Evolutionary conservation across 2,797 vertebrate species (phyloP).

Genomic region (Centropyge bicolor): DNA sequence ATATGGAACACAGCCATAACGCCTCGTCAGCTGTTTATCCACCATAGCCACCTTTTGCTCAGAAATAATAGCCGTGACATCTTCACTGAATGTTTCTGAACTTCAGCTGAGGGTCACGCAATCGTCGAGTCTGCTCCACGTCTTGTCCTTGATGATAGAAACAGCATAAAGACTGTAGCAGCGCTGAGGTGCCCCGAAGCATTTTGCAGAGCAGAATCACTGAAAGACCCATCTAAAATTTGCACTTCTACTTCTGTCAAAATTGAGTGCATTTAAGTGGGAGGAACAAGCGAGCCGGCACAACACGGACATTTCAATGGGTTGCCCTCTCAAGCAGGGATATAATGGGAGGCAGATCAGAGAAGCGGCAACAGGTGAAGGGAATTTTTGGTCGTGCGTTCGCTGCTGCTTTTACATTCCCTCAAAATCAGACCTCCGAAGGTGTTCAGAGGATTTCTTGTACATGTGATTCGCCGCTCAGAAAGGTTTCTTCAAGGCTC

Average conservation of each 20-base stretch:
- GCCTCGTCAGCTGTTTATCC: slow-evolving; percentile 23
- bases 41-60: slow-evolving; percentile 5
- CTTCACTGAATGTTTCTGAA: slow-evolving; percentile 2
- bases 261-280: slow-evolving; percentile 43
- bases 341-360: slow-evolving; percentile 13
- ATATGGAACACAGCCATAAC: neutral
- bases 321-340: neutral
- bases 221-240: slow-evolving; percentile 38
- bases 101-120: slow-evolving; percentile 4
- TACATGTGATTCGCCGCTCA: neutral
- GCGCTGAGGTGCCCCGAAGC: slow-evolving; percentile 30
- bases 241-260: slow-evolving; percentile 12
- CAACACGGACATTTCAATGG: neutral
- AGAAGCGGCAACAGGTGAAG: slow-evolving; percentile 23
- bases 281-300: slow-evolving; percentile 7
- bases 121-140: neutral
- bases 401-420: neutral
- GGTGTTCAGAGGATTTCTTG: neutral
- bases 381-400: neutral
- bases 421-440: neutral
- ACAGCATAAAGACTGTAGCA: slow-evolving; percentile 10
- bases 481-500: neutral
- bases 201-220: slow-evolving; percentile 2
- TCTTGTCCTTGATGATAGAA: slow-evolving; percentile 17
- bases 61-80: slow-evolving; percentile 21